Conservation (phyloP, 2,888 invertebrate genomes). For the Microplitis deprimator region DNA sequence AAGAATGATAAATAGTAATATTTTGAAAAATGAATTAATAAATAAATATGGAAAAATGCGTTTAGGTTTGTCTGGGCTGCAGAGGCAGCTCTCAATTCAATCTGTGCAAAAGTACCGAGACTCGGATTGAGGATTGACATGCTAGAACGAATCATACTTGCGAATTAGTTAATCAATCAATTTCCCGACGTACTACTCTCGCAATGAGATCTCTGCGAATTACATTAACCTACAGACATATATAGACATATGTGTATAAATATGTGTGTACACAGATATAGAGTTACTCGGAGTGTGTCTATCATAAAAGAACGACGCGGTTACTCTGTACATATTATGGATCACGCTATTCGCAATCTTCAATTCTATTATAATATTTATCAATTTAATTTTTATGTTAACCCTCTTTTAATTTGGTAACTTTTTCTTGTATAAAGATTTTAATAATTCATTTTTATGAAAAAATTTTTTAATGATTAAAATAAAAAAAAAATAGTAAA, state of each 20-base stretch:
- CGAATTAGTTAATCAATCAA: conserved; percentile 70
- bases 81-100: not conserved
- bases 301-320: conserved; percentile 23
- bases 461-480: not conserved
- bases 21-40: too few species aligned
- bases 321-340: conserved; percentile 5
- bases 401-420: not conserved
- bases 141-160: conserved; percentile 37
- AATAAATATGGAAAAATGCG: not conserved
- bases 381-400: not conserved
- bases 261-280: conserved; percentile 44
- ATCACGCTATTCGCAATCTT: conserved; percentile 10
- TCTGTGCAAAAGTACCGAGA: conserved; percentile 2
- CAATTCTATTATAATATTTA: not conserved
- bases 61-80: not conserved
- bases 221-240: conserved; percentile 71
- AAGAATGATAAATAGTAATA: not conserved
- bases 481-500: not conserved
- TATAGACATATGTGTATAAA: conserved; percentile 62
- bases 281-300: conserved; percentile 29
- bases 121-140: not conserved
- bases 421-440: not conserved
- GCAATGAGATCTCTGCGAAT: conserved; percentile 70
- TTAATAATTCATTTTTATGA: too few species aligned
- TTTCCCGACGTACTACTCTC: conserved; percentile 66